These are phyloP conservation scores for Novumbra hubbsi DNA, from an alignment of 2,797 vertebrate genomes.

Conservation along the genomic window DNA sequence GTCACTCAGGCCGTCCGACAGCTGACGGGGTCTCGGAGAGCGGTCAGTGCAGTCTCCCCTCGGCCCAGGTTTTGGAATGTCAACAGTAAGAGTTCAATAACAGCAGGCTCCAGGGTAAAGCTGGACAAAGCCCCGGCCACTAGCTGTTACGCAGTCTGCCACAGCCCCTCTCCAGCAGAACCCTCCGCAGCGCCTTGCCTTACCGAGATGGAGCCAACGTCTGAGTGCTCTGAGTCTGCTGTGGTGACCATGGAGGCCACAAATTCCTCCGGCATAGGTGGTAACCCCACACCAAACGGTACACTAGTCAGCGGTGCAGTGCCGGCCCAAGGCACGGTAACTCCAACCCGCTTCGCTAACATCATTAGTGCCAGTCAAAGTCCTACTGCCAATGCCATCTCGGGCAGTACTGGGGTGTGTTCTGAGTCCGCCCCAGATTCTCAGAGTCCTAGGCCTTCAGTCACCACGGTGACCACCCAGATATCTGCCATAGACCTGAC, in stretches of 20 bases:
- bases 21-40: constrained; percentile 18
- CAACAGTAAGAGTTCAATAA: constrained; percentile 1
- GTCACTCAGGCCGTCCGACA: constrained; percentile 62
- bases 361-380: not conserved
- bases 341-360: not conserved
- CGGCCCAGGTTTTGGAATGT: constrained; percentile 19
- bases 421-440: constrained; percentile 19
- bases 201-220: constrained; percentile 51
- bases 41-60: not conserved
- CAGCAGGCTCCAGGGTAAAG: not conserved
- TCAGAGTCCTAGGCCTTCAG: constrained; percentile 45
- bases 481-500: constrained; percentile 84
- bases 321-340: not conserved
- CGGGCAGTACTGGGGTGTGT: constrained; percentile 13
- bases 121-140: not conserved
- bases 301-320: not conserved
- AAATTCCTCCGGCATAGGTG: constrained; percentile 19
- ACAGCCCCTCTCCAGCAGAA: constrained; percentile 32
- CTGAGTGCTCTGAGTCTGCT: constrained; percentile 23
- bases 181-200: constrained; percentile 57
- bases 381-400: not conserved
- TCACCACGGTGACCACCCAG: constrained; percentile 77
- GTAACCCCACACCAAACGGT: constrained; percentile 25
- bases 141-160: constrained; percentile 16
- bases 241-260: constrained; percentile 38